Evolutionary conservation across 2,888 invertebrate species (phyloP), one percentile per base, ranked within the genome.

Genomic region (Hypercompe scribonia): DNA sequence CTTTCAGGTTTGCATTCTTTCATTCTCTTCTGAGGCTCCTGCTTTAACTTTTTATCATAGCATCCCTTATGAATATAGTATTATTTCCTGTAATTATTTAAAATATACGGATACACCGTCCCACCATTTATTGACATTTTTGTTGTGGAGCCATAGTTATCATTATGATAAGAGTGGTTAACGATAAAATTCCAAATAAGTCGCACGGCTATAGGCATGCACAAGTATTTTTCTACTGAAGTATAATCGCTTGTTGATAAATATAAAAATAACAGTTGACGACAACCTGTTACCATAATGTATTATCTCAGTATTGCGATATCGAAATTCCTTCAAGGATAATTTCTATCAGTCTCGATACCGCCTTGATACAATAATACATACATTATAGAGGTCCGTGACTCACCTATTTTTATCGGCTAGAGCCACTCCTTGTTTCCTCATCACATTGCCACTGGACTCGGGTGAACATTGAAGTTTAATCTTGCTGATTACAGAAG

Each of bases 341-440:
- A 84, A 88, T 88, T 79, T 72, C 65, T 76, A 78, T 75, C 71
- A 75, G 88, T 88, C 86, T 83, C 79, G 76, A 79, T 82, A 74
- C 75, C 79, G 83, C 74, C 71, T 76, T 78, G 78, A 75, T 79
- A 78, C 70, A 81, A 74, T 76, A 78, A 79, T 81, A 77, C 68
- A 67, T 71, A 72, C 72, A 80, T 79, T 79, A 79, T 71, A 81
- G 78, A 84, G 84, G 80, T 81, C 81, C 70, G 81, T 89, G 90
- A 88, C 82, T 89, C 87, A 89, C 79, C 69, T 76, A 82, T 86
- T 87, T 83, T 89, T 88, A 88, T 87, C 81, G 85, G 84, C 82
- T 80, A 84, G 80, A 80, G 91, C 90, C 93, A 90, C 92, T 87
- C 93, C 93, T 89, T 90, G 89, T 87, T 88, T 81, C 70, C 70